phyloP scores from a whole-genome alignment of 2,888 invertebrate species.

The Rutpela maculata region DNA sequence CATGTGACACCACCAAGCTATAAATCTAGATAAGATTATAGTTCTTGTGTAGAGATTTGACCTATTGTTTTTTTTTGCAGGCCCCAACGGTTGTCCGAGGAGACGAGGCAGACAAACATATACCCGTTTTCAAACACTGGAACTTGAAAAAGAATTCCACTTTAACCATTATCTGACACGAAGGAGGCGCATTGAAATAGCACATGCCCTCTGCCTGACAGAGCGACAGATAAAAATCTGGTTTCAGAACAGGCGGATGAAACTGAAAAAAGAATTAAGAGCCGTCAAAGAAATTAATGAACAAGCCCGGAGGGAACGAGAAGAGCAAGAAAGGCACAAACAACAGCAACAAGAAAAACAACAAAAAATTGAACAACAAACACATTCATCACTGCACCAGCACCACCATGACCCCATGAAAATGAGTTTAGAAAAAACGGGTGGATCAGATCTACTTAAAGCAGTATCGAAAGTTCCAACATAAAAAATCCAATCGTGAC shows the following conservation, averaged over 20 bases:
- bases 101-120: conserved; percentile 97
- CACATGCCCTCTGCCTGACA: conserved; percentile 95
- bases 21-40: conserved; percentile 19
- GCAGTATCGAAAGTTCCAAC: conserved; percentile 86
- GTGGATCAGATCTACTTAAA: conserved; percentile 85
- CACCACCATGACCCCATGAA: conserved; percentile 85
- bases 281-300: conserved; percentile 97
- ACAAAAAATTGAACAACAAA: conserved; percentile 84
- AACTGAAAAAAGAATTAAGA: conserved; percentile 95
- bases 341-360: conserved; percentile 93
- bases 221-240: conserved; percentile 98
- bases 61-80: conserved; percentile 78
- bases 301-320: conserved; percentile 91
- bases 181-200: conserved; percentile 96
- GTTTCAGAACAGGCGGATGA: conserved; percentile 98
- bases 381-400: conserved; percentile 78
- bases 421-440: conserved; percentile 83
- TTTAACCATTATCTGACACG: conserved; percentile 98
- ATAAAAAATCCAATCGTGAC: conserved; percentile 75
- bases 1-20: neutral
- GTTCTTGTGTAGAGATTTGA: conserved; percentile 18
- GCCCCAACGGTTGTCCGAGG: conserved; percentile 96
- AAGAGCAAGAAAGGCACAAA: conserved; percentile 94
- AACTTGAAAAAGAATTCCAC: conserved; percentile 98
- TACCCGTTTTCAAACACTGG: conserved; percentile 98